Evolutionary conservation across 2,888 invertebrate species (phyloP), one percentile per base, ranked within the genome.

Genomic region (Xestia rhomboidea): DNA sequence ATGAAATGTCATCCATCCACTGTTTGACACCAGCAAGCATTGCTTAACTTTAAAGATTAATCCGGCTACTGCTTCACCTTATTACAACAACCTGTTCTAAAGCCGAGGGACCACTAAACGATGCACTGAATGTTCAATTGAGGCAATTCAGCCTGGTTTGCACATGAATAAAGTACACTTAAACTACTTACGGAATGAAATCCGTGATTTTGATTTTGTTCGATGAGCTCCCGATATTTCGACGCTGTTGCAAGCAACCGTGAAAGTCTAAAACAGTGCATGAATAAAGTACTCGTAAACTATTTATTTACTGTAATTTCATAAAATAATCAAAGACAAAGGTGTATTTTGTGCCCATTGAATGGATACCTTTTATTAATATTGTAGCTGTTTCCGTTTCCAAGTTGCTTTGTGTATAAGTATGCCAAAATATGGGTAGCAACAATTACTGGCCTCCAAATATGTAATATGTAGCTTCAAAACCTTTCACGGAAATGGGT

Each of bases 271-370:
- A n/a, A n/a, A n/a, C n/a, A n/a, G n/a, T n/a, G 5, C 27, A 68
- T 74, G 41, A 74, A 68, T 81, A 41, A 63, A 62, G 30, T 0
- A 68, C 11, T 41, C 11, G 10, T 34, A 24, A 68, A 49, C 46
- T 34, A 64, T 34, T 81, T 34, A 64, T 34, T 81, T 54, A n/a
- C 46, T 49, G 34, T 68, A 64, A 38, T 54, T 64, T 68, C 54
- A 51, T 34, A 38, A 46, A 71, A 11, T 5, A 27, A 49, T 6
- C 0, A 38, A 30, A 21, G 7, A n/a, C 7, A 24, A 38, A 30
- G 18, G n/a, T 34, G 21, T 18, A 34, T 34, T 44, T n/a, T 54
- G 10, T 15, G 27, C 0, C 11, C n/a, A n/a, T 44, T 34, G 34
- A 73, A 73, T 11, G 15, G 18, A 46, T 10, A 46, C 7, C 41